phyloP scores from a whole-genome alignment of 2,888 invertebrate species.

The Lathronympha strigana region DNA sequence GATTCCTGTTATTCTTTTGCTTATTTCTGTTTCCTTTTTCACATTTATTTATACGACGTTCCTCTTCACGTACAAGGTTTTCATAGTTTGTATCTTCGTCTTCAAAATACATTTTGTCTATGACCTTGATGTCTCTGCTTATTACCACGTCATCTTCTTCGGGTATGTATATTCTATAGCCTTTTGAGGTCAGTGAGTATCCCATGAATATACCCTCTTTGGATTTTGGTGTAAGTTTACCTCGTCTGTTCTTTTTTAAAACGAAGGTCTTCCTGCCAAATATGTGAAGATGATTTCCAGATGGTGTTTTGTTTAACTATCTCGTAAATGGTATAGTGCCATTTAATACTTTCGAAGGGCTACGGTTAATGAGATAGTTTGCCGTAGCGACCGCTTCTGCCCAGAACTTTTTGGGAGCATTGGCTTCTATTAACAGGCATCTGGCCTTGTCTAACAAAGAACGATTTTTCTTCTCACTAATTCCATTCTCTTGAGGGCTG shows the following conservation, averaged over 20 bases:
- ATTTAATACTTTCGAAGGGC: too few relatives aligned
- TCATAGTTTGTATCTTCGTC: background rate
- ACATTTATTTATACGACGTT: background rate
- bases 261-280: too few relatives aligned
- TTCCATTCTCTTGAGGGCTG: background rate
- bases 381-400: too few relatives aligned
- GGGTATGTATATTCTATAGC: too few relatives aligned
- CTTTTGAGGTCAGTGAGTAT: too few relatives aligned
- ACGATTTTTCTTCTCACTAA: background rate
- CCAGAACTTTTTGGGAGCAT: too few relatives aligned
- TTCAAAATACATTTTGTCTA: background rate
- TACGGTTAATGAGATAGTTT: too few relatives aligned
- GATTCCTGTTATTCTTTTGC: background rate
- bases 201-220: too few relatives aligned
- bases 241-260: background rate
- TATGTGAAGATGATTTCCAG: background rate
- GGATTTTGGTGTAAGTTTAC: background rate
- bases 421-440: background rate
- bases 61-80: background rate
- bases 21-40: background rate
- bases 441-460: slow-evolving; percentile 1
- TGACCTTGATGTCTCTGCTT: background rate
- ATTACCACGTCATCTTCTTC: too few relatives aligned
- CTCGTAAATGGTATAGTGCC: background rate
- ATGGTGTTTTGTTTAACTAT: background rate